A percentile compares a stretch with the other conserved stretches of the same genome.
phyloP scores from a whole-genome alignment of 2,888 invertebrate species.

The Polydrusus cervinus region DNA sequence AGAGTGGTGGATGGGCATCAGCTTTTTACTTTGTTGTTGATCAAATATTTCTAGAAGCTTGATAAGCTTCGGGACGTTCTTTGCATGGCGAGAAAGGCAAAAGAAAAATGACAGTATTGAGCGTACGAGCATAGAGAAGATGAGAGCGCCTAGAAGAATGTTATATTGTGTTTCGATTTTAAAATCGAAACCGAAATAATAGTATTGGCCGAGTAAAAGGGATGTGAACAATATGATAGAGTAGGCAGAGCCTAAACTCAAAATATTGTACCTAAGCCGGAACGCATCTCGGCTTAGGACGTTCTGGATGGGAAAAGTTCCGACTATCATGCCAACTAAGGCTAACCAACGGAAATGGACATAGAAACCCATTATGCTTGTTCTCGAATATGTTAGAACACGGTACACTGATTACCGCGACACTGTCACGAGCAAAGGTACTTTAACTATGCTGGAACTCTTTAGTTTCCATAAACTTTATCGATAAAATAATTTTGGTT shows the following conservation, averaged over 20 bases:
- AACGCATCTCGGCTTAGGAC: conserved; percentile 35
- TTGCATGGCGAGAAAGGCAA: conserved; percentile 34
- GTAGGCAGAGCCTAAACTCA: conserved; percentile 34
- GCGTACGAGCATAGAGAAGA: conserved; percentile 27
- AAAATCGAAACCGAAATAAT: conserved; percentile 13
- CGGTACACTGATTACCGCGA: too few species aligned
- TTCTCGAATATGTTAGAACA: too few species aligned
- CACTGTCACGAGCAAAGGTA: background rate
- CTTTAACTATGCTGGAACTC: background rate
- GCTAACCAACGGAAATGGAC: conserved; percentile 40
- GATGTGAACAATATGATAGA: conserved; percentile 15
- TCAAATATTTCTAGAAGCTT: conserved; percentile 58
- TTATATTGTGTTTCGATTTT: conserved; percentile 1
- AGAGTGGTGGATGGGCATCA: background rate
- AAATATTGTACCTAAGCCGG: conserved; percentile 20
- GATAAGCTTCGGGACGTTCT: conserved; percentile 53
- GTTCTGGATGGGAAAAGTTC: conserved; percentile 45
- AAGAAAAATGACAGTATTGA: conserved; percentile 36
- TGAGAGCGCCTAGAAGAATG: conserved; percentile 1
- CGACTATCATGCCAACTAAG: conserved; percentile 40
- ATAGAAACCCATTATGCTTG: conserved; percentile 43
- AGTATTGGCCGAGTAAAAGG: background rate
- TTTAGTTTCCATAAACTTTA: background rate
- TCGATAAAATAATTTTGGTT: background rate
- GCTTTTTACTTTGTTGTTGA: conserved; percentile 41